Evolutionary conservation across 1,140 invertebrate genomes (phyloP).

Genomic region (Ruditapes philippinarum): DNA sequence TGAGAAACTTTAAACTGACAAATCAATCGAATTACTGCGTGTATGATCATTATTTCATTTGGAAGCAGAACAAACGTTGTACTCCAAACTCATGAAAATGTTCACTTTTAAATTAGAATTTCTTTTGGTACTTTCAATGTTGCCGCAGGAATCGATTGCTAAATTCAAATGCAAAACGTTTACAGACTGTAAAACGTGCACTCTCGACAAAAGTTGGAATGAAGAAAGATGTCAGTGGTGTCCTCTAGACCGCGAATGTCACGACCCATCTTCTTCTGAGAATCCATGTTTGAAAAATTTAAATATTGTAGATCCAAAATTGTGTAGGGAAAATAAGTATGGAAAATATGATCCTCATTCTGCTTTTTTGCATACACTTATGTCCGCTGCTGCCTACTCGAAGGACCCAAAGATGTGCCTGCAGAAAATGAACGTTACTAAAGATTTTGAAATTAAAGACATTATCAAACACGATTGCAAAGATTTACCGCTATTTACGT

Average conservation of each 20-base stretch:
- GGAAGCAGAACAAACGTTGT: no score
- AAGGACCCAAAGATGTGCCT: neutral
- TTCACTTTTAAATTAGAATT: no score
- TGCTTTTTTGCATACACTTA: neutral
- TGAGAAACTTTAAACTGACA: no score
- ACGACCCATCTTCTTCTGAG: neutral
- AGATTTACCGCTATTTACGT: neutral
- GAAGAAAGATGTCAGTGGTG: neutral
- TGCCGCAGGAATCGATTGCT: neutral
- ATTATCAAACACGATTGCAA: neutral
- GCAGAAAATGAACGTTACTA: neutral
- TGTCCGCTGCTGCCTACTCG: slow-evolving; percentile 32
- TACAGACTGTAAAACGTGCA: neutral
- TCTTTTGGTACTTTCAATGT: no score
- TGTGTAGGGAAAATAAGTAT: neutral
- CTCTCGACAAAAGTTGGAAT: neutral
- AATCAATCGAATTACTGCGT: no score
- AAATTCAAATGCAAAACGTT: neutral
- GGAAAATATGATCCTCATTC: neutral
- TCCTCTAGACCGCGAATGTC: neutral
- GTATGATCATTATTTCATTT: no score
- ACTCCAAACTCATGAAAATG: no score
- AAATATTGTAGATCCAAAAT: neutral
- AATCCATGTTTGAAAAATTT: neutral
- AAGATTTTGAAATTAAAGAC: neutral